Base-by-base conservation (phyloP, 2,797 vertebrate species). In the Amblyopsis hoosieri region DNA sequence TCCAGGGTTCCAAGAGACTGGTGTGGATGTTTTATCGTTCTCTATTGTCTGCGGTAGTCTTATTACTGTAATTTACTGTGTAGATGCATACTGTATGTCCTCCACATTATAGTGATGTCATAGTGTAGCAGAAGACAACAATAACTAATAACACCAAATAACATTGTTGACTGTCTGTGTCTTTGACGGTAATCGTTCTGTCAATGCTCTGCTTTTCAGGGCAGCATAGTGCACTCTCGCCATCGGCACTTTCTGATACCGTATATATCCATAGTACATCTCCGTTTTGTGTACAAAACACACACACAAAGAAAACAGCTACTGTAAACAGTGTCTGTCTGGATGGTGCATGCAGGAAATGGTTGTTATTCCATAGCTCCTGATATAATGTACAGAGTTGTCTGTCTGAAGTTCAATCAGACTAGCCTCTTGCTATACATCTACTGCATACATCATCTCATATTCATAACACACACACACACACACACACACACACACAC, bases 301-400 rank as follows among this genome's bases (percentile, higher is more conserved):
- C 59, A 60, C 54, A 75, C 50, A 63, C 61, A 56, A 54, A 71
- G 66, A n/a, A 64, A 62, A 71, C 61, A 55, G 11, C 37, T 3
- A 15, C 23, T 57, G 57, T 14, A 14, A 31, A 57, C 37, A 23
- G 5, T 13, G 60, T 49, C 64, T 62, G 17, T 23, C 42, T 49
- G 33, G 31, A 10, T 46, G 57, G 42, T 61, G 23, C 45, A 23
- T 17, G 45, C 54, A 48, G 19, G 11, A 58, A 31, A 10, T 59
- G 37, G 70, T 82, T 74, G 73, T 73, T 67, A 79, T 74, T 74
- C 72, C 69, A 67, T 58, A 59, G 50, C 65, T 65, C 77, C 45
- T 81, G 67, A 72, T 72, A 49, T 67, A 58, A 72, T 72, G 47
- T 67, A 58, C 54, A 37, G 33, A 50, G 61, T 51, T 23, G 19